phyloP scores from a whole-genome alignment of 2,113 vertebrate genomes.

The Alethe castanea region DNA sequence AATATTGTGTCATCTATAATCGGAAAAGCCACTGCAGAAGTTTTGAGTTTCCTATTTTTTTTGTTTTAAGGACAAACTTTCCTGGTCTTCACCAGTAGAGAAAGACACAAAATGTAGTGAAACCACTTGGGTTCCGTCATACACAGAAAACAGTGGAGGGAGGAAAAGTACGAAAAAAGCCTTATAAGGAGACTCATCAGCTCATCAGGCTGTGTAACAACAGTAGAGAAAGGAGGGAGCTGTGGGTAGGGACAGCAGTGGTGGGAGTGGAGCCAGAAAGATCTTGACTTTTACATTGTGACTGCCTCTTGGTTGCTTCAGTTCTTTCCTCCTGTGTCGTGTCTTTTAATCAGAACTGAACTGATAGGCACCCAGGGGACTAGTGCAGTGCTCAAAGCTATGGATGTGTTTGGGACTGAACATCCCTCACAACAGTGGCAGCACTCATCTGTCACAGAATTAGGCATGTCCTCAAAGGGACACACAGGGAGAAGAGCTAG shows the following conservation, averaged over 20 bases:
- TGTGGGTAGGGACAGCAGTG: neutral
- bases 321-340: neutral
- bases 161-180: neutral
- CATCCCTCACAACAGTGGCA: neutral
- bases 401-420: neutral
- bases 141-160: neutral
- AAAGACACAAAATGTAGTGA: neutral
- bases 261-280: neutral
- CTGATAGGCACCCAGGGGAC: neutral
- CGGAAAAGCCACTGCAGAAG: neutral
- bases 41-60: neutral
- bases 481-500: neutral
- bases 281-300: neutral
- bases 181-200: slow-evolving; percentile 18
- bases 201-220: neutral
- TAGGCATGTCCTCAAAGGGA: neutral
- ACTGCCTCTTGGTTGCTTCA: neutral
- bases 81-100: neutral
- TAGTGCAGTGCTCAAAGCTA: neutral
- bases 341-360: neutral
- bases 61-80: neutral
- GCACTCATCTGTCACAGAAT: neutral
- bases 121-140: neutral
- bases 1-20: neutral
- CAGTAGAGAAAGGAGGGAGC: neutral